Base-by-base conservation (phyloP, 1,140 invertebrate species). In the Chironomus tepperi region DNA sequence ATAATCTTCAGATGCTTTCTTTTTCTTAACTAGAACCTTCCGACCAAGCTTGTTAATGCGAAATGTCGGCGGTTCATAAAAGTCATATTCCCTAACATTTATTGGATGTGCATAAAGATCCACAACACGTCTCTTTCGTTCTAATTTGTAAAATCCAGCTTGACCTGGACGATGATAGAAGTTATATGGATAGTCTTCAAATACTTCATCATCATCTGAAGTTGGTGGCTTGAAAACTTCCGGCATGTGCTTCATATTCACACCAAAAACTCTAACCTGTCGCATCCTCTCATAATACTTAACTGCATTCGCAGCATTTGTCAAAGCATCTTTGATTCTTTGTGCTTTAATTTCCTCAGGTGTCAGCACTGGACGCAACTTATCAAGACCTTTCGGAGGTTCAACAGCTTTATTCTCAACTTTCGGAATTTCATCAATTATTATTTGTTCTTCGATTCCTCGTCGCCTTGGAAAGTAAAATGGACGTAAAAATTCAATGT, bases 241-340 rank as follows among this genome's bases (percentile, higher is more conserved):
- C 76, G 77, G 78, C 65, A 80, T 76, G 73, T 77, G 77, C 65
- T 79, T 79, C 24, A 82, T 77, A 57, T 80, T 81, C 0, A 78
- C 75, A 73, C 79, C 81, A 73, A 84, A 84, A 6, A 84, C 77
- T 21, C 90, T 81, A 42, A 82, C 87, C 75, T 87, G 77, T 74
- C 87, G 81, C 0, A 83, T 85, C 75, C 86, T 81, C 77, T 89
- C 87, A 57, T 85, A 83, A 7, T 77, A 79, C 77, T 88, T 86
- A 67, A 88, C 84, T 10, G 91, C 75, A 1, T 75, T 77, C 15
- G 85, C 77, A 10, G 74, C 65, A 73, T 75, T 75, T 72, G 75
- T 75, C 65, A 76, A 75, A 42, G 74, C 73, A 7, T 76, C 73
- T 21, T 79, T 74, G 24, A 74, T 76, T 73, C 79, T 77, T 67